Conservation (phyloP, 2,888 invertebrate species). For the Xylota segnis region DNA sequence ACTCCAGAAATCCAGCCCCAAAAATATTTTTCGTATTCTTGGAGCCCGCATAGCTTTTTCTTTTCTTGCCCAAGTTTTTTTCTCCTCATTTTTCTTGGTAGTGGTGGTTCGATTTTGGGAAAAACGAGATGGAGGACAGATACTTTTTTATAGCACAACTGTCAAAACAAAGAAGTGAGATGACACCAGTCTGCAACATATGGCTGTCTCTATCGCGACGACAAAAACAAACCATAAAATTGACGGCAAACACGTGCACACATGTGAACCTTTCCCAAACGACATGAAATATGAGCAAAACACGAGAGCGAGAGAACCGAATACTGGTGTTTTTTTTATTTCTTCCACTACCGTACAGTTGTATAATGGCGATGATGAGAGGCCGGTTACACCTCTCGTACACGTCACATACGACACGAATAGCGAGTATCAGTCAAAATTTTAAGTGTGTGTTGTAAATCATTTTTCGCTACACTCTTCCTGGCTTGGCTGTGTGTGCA, state of each 20-base stretch:
- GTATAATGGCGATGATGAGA: conserved; percentile 77
- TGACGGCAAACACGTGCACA: conserved; percentile 80
- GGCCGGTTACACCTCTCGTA: conserved; percentile 76
- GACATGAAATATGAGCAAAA: conserved; percentile 82
- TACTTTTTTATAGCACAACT: conserved; percentile 73
- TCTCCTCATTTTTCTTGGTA: conserved; percentile 72
- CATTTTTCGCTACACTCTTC: conserved; percentile 59
- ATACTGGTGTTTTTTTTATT: conserved; percentile 61
- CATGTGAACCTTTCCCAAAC: conserved; percentile 74
- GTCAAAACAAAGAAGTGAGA: conserved; percentile 75
- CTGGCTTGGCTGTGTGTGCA: conserved; percentile 45
- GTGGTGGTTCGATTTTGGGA: conserved; percentile 57
- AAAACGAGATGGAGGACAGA: conserved; percentile 75
- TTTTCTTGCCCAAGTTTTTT: conserved; percentile 64
- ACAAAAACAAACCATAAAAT: conserved; percentile 82
- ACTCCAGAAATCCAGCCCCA: conserved; percentile 77
- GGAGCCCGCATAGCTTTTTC: conserved; percentile 57
- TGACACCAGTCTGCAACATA: conserved; percentile 13
- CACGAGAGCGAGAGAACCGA: conserved; percentile 76
- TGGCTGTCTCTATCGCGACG: conserved; percentile 49
- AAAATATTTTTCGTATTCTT: conserved; percentile 73
- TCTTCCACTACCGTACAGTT: conserved; percentile 60
- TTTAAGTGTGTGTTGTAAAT: conserved; percentile 77
- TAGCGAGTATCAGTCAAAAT: conserved; percentile 76
- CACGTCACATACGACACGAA: conserved; percentile 73